phyloP scores from a whole-genome alignment of 2,797 vertebrate genomes.

The Enteromius argenteus region DNA sequence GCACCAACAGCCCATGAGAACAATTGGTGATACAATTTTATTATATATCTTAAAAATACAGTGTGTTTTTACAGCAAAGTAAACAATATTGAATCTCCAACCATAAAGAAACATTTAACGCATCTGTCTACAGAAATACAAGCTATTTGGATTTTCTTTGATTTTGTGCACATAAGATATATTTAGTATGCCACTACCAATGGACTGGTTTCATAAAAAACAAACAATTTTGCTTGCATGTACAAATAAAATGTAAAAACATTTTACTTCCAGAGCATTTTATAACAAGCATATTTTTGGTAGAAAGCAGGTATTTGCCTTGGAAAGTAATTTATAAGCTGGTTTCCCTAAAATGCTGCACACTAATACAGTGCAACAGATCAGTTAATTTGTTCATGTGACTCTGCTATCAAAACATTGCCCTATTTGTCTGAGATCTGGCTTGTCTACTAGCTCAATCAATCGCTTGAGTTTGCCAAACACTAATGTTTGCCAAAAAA shows the following conservation, averaged over 20 bases:
- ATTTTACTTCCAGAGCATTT: neutral
- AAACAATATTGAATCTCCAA: neutral
- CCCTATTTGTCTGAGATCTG: neutral
- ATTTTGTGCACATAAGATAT: too few species aligned
- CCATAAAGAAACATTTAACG: neutral
- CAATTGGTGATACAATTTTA: too few species aligned
- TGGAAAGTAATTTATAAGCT: neutral
- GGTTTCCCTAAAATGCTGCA: neutral
- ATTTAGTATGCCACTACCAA: neutral
- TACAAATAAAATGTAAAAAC: neutral
- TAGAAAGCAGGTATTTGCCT: neutral
- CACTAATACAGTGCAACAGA: neutral
- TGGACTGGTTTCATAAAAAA: neutral
- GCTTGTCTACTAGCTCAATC: neutral
- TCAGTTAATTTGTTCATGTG: neutral
- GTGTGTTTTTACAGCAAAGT: too few species aligned
- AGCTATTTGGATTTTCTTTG: too few species aligned
- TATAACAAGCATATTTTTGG: neutral
- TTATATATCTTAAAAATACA: too few species aligned
- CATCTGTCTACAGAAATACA: neutral
- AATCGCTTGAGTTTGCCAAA: neutral
- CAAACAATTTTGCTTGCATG: neutral
- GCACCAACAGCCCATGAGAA: too few species aligned
- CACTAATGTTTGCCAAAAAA: neutral
- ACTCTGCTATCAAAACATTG: neutral